Evolutionary conservation across 1,140 invertebrate genomes (phyloP), one percentile per base, ranked within the genome.

Genomic region (Megathymus violae): DNA sequence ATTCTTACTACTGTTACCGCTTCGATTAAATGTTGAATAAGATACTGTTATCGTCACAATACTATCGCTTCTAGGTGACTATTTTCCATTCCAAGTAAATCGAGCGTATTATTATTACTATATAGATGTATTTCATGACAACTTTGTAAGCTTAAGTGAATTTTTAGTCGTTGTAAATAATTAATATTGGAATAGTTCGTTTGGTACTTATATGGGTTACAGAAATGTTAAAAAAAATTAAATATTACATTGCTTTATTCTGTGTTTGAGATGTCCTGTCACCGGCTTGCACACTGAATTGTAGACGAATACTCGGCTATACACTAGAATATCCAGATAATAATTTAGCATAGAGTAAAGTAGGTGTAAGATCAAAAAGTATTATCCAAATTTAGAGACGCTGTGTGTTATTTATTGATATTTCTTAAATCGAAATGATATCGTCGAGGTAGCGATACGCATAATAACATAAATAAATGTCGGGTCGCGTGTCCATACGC

Each of bases 361-460:
- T 89, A 89, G 84, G 22, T 80, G 34, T 89, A 87, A 88, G 85
- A 76, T 83, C 78, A 86, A 86, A 80, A 89, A 88, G 87, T 89
- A 89, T 90, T 90, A 88, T 80, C 84, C 85, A 88, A 83, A 83
- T 79, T 83, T 88, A 90, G 83, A 76, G 74, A 87, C 79, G 81
- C 84, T 88, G 80, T 88, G 88, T 90, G 85, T 90, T 88, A 82
- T 82, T 36, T 36, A 36, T 36, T 36, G 72, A 82, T 80, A 66
- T 86, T 84, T 84, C 74, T 86, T n/a, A 79, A 79, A 81, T 36
- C 4, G 10, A 65, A 76, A 72, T 73, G 67, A 77, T 74, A 72
- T 84, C 78, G 73, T 81, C 67, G 66, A 74, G 60, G 70, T 67
- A 52, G n/a, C 19, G 38, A 62, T 63, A 61, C n/a, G n/a, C n/a